Evolutionary conservation across 1,140 invertebrate genomes (phyloP).

Genomic region (Hylyphantes graminicola): DNA sequence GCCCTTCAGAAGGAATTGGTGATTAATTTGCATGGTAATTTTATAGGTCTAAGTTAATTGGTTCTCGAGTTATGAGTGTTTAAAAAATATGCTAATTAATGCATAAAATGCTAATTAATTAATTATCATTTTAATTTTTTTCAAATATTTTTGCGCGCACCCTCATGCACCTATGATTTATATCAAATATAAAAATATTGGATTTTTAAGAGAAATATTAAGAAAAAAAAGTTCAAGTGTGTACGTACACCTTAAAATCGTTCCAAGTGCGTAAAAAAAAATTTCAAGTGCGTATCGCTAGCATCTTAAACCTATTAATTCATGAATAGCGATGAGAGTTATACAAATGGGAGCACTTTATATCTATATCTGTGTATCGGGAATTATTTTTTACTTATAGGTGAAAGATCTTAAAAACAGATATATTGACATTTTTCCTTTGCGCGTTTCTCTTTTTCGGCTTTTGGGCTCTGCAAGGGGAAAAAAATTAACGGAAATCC

Average conservation of each 20-base stretch:
- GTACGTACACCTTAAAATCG: neutral
- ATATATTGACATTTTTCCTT: conserved; percentile 46
- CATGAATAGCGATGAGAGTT: conserved; percentile 22
- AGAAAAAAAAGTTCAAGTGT: too few species aligned
- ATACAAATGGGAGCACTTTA: conserved; percentile 18
- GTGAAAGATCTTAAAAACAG: conserved; percentile 40
- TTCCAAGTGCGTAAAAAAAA: neutral
- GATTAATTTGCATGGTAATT: too few species aligned
- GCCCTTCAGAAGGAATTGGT: too few species aligned
- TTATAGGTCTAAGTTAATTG: too few species aligned
- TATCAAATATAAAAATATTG: too few species aligned
- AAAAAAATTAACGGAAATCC: conserved; percentile 60
- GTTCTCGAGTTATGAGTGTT: too few species aligned
- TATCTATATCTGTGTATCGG: conserved; percentile 8
- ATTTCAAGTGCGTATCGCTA: neutral
- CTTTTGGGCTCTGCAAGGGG: conserved; percentile 26
- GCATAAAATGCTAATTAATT: too few species aligned
- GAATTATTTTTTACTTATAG: neutral
- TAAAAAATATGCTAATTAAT: too few species aligned
- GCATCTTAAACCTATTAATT: conserved; percentile 8
- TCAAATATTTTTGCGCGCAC: too few species aligned
- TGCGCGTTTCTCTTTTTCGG: neutral
- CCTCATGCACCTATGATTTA: too few species aligned
- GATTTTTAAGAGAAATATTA: too few species aligned
- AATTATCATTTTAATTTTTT: too few species aligned